phyloP scores from a whole-genome alignment of 2,113 vertebrate genomes.

The Andinoacara biseriatus region DNA sequence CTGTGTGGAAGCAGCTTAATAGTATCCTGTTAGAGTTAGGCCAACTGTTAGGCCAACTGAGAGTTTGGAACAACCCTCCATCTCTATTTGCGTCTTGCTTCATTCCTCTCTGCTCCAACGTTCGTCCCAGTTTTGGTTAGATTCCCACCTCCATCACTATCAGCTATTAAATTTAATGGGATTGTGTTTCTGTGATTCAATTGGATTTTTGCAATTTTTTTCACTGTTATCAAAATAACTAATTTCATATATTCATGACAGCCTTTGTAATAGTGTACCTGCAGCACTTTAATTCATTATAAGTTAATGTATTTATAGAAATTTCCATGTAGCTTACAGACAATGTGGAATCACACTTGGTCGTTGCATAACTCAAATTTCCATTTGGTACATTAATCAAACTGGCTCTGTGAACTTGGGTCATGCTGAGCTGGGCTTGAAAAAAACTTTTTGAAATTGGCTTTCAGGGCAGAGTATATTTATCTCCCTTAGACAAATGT shows the following conservation, averaged over 20 bases:
- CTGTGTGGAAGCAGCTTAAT: no score
- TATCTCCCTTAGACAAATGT: constrained; percentile 2
- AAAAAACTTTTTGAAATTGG: constrained; percentile 5
- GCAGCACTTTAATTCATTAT: not conserved
- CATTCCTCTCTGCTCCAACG: not conserved
- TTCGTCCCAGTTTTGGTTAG: not conserved
- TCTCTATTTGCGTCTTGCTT: not conserved
- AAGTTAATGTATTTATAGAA: not conserved
- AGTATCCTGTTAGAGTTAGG: no score
- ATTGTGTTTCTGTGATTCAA: not conserved
- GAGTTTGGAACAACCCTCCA: not conserved
- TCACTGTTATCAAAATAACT: not conserved
- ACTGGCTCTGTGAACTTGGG: not conserved
- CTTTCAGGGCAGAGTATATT: constrained; percentile 19
- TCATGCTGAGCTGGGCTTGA: not conserved
- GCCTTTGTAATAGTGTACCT: not conserved
- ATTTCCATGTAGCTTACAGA: not conserved
- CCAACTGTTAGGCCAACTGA: no score
- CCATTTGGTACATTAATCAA: not conserved
- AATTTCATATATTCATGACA: not conserved
- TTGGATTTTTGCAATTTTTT: not conserved
- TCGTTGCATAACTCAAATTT: not conserved
- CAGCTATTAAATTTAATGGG: not conserved
- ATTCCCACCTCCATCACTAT: not conserved
- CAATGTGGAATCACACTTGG: not conserved